These are phyloP conservation scores for Periophthalmus magnuspinnatus DNA, from an alignment of 2,797 vertebrate genomes.

Conservation along the genomic window DNA sequence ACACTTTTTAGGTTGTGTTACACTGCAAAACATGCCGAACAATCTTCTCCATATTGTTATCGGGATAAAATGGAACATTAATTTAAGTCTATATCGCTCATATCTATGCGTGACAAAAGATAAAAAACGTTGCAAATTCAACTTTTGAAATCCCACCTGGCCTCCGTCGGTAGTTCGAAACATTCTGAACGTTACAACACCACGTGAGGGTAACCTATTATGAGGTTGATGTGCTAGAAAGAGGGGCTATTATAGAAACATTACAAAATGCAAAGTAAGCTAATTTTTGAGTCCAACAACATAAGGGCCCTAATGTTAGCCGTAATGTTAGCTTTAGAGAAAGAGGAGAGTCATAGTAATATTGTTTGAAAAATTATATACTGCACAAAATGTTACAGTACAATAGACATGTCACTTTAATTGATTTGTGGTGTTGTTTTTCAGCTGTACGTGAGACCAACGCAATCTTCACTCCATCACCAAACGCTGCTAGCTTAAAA, in stretches of 20 bases:
- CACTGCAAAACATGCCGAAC: too few relatives aligned
- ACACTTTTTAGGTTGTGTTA: too few relatives aligned
- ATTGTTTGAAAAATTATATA: neutral
- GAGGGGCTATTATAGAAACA: neutral
- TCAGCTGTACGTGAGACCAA: neutral
- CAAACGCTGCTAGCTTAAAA: neutral
- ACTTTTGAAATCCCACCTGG: too few relatives aligned
- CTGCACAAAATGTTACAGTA: neutral
- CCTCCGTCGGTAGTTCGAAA: neutral
- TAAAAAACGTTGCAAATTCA: too few relatives aligned
- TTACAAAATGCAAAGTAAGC: slow-evolving; percentile 2
- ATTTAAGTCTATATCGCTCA: too few relatives aligned
- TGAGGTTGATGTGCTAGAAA: neutral
- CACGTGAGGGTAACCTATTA: neutral
- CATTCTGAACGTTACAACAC: neutral
- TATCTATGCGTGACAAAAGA: too few relatives aligned
- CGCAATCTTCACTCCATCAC: neutral
- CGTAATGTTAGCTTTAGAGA: neutral
- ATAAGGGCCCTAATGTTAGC: neutral
- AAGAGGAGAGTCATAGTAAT: neutral
- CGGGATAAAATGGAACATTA: too few relatives aligned
- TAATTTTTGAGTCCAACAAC: neutral
- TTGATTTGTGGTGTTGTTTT: neutral
- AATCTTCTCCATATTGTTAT: too few relatives aligned
- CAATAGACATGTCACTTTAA: neutral